Evolutionary conservation across 2,888 invertebrate genomes (phyloP).

Genomic region (Diadegma fenestrale): DNA sequence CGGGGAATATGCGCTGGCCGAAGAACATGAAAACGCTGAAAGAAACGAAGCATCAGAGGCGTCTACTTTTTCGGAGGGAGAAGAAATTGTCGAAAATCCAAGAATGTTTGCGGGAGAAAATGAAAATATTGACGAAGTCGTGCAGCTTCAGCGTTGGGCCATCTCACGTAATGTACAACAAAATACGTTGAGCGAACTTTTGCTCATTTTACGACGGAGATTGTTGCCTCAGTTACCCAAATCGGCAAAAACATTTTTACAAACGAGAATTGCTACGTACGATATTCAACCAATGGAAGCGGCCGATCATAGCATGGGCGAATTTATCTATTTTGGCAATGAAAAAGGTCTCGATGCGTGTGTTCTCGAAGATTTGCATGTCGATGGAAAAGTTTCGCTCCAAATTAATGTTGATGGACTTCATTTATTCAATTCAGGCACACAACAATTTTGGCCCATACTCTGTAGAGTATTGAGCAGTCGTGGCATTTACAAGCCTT

Average conservation of each 20-base stretch:
- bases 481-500: conserved; percentile 66
- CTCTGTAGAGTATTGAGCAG: conserved; percentile 56
- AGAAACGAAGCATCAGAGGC: no score
- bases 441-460: conserved; percentile 65
- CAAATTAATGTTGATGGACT: conserved; percentile 68
- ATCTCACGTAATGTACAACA: not conserved
- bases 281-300: not conserved
- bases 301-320: not conserved
- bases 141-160: not conserved
- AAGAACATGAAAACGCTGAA: no score
- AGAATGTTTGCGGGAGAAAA: no score
- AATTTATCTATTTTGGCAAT: conserved; percentile 2
- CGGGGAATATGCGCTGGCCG: no score
- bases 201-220: not conserved
- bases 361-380: not conserved
- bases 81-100: no score
- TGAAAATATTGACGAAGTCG: no score
- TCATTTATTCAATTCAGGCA: conserved; percentile 55
- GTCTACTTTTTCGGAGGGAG: no score
- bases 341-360: not conserved
- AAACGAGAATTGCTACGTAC: not conserved
- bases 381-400: conserved; percentile 40
- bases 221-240: not conserved
- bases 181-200: not conserved
- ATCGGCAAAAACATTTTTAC: conserved; percentile 7